Evolutionary conservation across 2,888 invertebrate genomes (phyloP), one percentile per base, ranked within the genome.

Genomic region (Rosalia funebris): DNA sequence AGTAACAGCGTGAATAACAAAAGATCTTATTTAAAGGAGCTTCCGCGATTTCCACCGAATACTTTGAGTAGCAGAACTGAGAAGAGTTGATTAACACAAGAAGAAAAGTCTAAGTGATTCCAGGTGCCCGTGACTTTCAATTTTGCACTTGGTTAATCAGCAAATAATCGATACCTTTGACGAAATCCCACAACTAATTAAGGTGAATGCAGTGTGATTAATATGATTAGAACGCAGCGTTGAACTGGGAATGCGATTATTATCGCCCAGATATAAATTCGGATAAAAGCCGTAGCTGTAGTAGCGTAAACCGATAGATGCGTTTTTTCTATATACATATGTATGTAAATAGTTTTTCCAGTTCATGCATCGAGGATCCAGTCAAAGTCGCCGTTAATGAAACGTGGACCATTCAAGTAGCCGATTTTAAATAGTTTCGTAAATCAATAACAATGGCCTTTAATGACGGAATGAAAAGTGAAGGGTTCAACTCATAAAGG

Each of bases 71-170:
- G 11, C 48, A 52, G 52, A 31, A 54, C 31, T 62, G 37, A 16
- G 58, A 45, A 54, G 48, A 60, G 63, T 61, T 68, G 63, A 70
- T 70, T 66, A 70, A 60, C 61, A 62, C 66, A 65, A 68, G 62
- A 61, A 62, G 64, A 54, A 62, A 55, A 48, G 48, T 60, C 53
- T 44, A 60, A 66, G 60, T 60, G 68, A 65, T 66, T 66, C 70
- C 73, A 74, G 73, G 70, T 77, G 77, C 63, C 69, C 66, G 72
- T 76, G 77, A 77, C 76, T 77, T 75, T 73, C 71, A 77, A 77
- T 77, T 77, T 75, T 72, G 74, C 73, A 77, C 75, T 71, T 75
- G 75, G 72, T 55, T 68, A 73, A 72, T 70, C 73, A 70, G 74
- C 70, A 68, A 72, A 65, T 69, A 62, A 71, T 72, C 71, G 68